These are phyloP conservation scores for Philopotamus ludificatus DNA, from an alignment of 1,140 invertebrate species.

Conservation along the genomic window DNA sequence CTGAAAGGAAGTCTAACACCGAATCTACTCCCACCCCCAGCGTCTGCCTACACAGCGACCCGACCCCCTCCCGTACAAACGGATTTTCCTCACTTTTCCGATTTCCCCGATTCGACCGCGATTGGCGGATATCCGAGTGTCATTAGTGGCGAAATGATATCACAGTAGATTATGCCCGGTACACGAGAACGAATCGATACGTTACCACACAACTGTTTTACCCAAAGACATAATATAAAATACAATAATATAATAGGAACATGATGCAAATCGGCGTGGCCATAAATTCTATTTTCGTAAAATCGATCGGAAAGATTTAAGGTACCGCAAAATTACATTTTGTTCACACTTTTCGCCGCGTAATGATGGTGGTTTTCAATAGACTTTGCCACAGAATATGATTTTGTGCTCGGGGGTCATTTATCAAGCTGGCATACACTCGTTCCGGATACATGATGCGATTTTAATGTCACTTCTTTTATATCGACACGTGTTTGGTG, in stretches of 20 bases:
- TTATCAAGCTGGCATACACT: constrained; percentile 5
- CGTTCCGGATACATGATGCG: constrained; percentile 26
- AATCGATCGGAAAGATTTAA: too few species aligned
- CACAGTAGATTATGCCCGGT: too few species aligned
- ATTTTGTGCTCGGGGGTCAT: too few species aligned
- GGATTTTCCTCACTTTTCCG: constrained; percentile 10
- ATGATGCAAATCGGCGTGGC: background rate
- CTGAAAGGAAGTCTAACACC: background rate
- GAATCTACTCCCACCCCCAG: constrained; percentile 7
- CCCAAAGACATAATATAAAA: too few species aligned
- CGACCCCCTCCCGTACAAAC: background rate
- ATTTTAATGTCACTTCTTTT: constrained; percentile 31
- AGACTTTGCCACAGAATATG: too few species aligned
- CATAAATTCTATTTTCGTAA: background rate
- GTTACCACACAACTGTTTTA: too few species aligned
- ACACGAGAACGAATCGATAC: too few species aligned
- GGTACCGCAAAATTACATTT: too few species aligned
- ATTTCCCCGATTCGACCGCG: constrained; percentile 5
- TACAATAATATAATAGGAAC: background rate
- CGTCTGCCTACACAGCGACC: too few species aligned
- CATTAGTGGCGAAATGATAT: constrained; percentile 18
- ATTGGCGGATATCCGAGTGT: constrained; percentile 22
- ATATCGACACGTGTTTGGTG: constrained; percentile 13
- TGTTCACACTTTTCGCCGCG: too few species aligned
- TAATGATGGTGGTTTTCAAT: too few species aligned